Base-by-base conservation (phyloP, 2,113 vertebrate species). In the Nibea albiflora region DNA sequence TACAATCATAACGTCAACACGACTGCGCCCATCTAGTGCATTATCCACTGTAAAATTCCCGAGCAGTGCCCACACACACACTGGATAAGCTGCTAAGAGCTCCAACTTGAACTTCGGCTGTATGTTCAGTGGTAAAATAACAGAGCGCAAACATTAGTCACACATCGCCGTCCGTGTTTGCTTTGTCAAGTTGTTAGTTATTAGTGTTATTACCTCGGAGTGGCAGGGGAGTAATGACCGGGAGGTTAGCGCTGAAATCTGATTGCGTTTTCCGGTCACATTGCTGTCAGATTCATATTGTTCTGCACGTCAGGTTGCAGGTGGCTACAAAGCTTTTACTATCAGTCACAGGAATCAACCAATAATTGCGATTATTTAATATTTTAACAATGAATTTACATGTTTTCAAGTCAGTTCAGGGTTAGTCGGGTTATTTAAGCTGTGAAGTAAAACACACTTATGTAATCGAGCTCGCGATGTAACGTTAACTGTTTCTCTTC, bases 171-270 rank as follows among this genome's bases (percentile, higher is more conserved):
- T 69, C 19, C 24, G 54, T 9, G 3, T 85, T 78, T 26, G 61
- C 70, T 80, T 76, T 22, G 42, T 58, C 71, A 46, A 31, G 28
- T 72, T 83, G 46, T 64, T 70, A 31, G 46, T 64, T 70, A 39
- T 68, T 62, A 22, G 68, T 70, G 65, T 52, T 69, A 39, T 86
- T 74, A 73, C 79, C 78, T 88, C 58, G 12, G 53, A 57, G 67
- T 35, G 58, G 73, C 61, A 73, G 14, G 31, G 52, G 65, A 78
- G 63, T 71, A 73, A 68, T 58, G 58, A 79, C 52, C 22, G 11
- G 46, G 58, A 76, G 73, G 84, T 85, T 80, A 78, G 85, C 68
- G 16, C 39, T 69, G 57, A 84, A 68, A 84, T 73, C 63, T 24
- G 70, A 60, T 78, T 31, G 60, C 70, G 44, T 78, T 90, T 85